Percentiles rank a stretch among this genome's conserved stretches.
Evolutionary conservation across 2,888 invertebrate genomes (phyloP).

Genomic region (Polyommatus icarus): DNA sequence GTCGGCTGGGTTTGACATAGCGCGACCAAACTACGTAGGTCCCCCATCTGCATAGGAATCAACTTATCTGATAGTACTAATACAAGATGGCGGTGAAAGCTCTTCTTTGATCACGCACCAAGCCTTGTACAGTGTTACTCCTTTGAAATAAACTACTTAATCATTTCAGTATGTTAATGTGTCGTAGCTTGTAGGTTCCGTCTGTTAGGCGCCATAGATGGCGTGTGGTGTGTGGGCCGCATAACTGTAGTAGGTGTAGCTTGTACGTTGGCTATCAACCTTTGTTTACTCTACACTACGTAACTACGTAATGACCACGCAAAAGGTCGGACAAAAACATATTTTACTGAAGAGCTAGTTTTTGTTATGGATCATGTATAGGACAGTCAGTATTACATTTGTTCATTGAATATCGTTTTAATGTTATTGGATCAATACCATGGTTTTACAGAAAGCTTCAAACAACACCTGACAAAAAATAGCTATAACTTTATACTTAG

Average conservation of each 20-base stretch:
- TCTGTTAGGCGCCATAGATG: background rate
- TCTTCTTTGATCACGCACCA: no score
- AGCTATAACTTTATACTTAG: no score
- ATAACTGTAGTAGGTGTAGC: constrained; percentile 17
- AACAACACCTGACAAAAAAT: no score
- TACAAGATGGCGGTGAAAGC: no score
- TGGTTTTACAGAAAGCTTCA: no score
- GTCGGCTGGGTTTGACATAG: no score
- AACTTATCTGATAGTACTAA: no score
- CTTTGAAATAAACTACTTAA: background rate
- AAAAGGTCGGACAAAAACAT: background rate
- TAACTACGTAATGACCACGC: background rate
- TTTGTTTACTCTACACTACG: background rate
- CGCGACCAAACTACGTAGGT: no score
- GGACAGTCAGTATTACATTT: background rate
- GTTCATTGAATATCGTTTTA: background rate
- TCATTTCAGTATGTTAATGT: background rate
- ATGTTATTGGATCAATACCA: no score
- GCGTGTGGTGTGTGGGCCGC: background rate
- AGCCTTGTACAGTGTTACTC: background rate
- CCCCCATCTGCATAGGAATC: no score
- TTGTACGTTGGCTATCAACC: background rate
- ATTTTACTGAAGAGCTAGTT: no score
- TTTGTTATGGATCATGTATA: background rate
- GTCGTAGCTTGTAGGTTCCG: background rate